Evolutionary conservation across 2,888 invertebrate genomes (phyloP), one percentile per base, ranked within the genome.

Genomic region (Lapara coniferarum): DNA sequence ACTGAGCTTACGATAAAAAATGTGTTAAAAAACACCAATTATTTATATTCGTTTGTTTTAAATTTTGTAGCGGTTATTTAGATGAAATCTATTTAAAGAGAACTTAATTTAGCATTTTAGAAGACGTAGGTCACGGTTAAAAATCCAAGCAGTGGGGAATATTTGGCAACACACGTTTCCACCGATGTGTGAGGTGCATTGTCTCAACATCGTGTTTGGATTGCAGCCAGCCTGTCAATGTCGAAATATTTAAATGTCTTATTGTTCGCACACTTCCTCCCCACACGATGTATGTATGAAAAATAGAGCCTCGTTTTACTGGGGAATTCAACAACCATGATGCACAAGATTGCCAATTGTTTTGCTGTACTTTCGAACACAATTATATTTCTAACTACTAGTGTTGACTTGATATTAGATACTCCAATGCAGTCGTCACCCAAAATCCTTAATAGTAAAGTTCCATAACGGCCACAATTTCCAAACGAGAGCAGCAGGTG

Each of bases 101-200:
- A 49, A 63, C 19, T 25, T 63, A 63, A 63, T 63, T 49, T 63
- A 46, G 46, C 63, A 46, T 63, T 49, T 19, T 46, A 49, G 63
- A 63, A 49, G 49, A 63, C 63, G 49, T 63, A 63, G 63, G 63
- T 63, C 63, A 63, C 63, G 63, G 63, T 63, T 63, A 63, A 63
- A 63, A 63, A 63, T 19, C 63, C 49, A 63, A 63, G 46, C 63
- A 46, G 19, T 19, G 57, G 63, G 19, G 63, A 63, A 63, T 63
- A 63, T 49, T 63, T 63, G 63, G 63, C 63, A 63, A 19, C 49
- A 13, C 66, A 25, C 53, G 53, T 66, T 52, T 66, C 66, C 66
- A 52, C 69, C 37, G 59, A 16, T 49, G 71, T 63, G 71, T 69
- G 69, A 67, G 69, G 66, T 66, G 66, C 66, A 70, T 71, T 71